Percentiles rank a stretch among this genome's conserved stretches.
Evolutionary conservation across 2,113 vertebrate species (phyloP).

Genomic region (Tretioscincus oriximinensis): DNA sequence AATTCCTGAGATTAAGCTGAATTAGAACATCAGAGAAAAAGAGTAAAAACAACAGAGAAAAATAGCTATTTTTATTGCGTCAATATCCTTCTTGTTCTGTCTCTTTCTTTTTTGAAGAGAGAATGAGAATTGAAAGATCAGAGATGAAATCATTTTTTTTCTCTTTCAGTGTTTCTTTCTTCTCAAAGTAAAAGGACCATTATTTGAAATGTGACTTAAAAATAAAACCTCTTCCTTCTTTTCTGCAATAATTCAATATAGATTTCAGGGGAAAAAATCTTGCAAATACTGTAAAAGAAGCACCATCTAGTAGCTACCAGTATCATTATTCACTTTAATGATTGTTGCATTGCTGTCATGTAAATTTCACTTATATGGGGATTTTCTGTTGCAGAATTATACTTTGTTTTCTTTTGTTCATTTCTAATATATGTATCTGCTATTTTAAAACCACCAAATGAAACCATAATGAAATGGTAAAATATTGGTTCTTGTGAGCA

Average conservation of each 20-base stretch:
- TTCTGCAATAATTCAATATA: neutral
- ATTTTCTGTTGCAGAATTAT: neutral
- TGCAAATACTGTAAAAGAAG: slow-evolving; percentile 1
- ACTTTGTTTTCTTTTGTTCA: neutral
- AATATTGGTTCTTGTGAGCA: too few species aligned
- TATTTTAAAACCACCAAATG: neutral
- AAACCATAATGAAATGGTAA: neutral
- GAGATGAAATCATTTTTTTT: neutral
- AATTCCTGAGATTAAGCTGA: neutral
- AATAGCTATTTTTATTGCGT: neutral
- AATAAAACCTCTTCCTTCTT: slow-evolving; percentile 11
- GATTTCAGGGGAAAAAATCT: neutral
- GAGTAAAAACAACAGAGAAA: neutral
- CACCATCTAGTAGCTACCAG: neutral
- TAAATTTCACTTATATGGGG: neutral
- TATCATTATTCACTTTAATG: slow-evolving; percentile 5
- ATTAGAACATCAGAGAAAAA: neutral
- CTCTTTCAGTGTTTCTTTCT: neutral
- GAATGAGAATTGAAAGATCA: neutral
- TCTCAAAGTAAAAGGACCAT: neutral
- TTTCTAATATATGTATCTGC: neutral
- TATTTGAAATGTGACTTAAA: slow-evolving; percentile 12
- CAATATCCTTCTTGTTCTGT: neutral
- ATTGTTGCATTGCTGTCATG: neutral
- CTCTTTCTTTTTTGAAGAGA: neutral